A percentile compares a stretch with the other conserved stretches of the same genome.
These are phyloP conservation scores for Nyctibius bracteatus DNA, from an alignment of 2,113 vertebrate genomes.

Conservation along the genomic window DNA sequence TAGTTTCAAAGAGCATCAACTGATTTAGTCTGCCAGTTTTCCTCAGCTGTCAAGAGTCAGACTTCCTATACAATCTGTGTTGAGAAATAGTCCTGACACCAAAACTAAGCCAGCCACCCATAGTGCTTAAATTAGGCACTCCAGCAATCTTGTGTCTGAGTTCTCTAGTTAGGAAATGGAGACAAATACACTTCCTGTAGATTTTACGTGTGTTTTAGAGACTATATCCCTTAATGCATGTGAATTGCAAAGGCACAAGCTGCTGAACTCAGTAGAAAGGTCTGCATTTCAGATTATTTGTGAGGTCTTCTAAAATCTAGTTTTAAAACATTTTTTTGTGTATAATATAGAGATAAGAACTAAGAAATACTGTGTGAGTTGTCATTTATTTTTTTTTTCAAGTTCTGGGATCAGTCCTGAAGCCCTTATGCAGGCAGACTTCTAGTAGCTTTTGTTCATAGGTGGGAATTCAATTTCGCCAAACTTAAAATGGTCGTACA, in stretches of 20 bases:
- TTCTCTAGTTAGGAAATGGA: neutral
- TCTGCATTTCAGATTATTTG: neutral
- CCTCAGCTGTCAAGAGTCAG: conserved; percentile 17
- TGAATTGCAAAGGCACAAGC: neutral
- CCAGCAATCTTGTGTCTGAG: neutral
- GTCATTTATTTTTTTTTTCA: neutral
- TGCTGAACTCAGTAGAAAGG: neutral
- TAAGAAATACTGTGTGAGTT: neutral
- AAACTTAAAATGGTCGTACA: neutral
- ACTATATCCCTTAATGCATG: neutral
- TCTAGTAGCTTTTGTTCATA: neutral
- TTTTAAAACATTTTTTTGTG: neutral
- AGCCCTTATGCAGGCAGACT: neutral
- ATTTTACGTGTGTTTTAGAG: neutral
- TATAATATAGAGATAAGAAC: neutral
- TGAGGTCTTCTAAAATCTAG: neutral
- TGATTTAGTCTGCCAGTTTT: neutral
- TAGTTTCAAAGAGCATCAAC: neutral
- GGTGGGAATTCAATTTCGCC: neutral
- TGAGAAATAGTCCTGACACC: neutral
- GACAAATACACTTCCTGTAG: neutral
- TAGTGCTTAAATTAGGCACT: neutral
- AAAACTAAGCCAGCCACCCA: neutral
- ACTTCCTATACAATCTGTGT: neutral
- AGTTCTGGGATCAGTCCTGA: neutral